A percentile compares a stretch with the other conserved stretches of the same genome.
Evolutionary conservation across 2,113 vertebrate genomes (phyloP).

Genomic region (Seriola dumerili): DNA sequence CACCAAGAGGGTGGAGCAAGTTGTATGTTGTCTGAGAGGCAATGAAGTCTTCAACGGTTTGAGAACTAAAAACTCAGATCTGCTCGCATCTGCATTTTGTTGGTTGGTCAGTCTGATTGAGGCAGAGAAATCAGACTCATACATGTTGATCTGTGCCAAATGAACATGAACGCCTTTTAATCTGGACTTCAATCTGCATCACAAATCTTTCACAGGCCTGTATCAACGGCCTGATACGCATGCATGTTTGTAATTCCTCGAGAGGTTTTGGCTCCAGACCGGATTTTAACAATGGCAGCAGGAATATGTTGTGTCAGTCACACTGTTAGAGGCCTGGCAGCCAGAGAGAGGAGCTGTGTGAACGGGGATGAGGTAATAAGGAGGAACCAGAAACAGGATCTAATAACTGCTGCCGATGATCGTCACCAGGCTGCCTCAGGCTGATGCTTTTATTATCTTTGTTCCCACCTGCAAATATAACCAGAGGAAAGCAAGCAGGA

Average conservation of each 20-base stretch:
- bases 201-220: not conserved
- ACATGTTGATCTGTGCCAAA: not conserved
- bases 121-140: too few relatives aligned
- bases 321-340: not conserved
- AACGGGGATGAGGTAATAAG: slow-evolving; percentile 2
- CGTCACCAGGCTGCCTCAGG: too few relatives aligned
- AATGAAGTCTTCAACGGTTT: too few relatives aligned
- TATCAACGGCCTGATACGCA: not conserved
- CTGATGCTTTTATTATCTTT: not conserved
- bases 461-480: not conserved
- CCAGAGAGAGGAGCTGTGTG: not conserved
- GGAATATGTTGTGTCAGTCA: slow-evolving; percentile 16
- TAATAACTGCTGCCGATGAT: not conserved
- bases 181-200: not conserved
- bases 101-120: too few relatives aligned
- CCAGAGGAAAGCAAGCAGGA: not conserved
- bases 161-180: slow-evolving; percentile 2
- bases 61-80: too few relatives aligned
- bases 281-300: not conserved
- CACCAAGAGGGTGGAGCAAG: too few relatives aligned
- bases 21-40: too few relatives aligned
- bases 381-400: not conserved
- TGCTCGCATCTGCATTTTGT: too few relatives aligned
- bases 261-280: slow-evolving; percentile 8
- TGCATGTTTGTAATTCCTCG: slow-evolving; percentile 27